A percentile compares a stretch with the other conserved stretches of the same genome.
phyloP scores from a whole-genome alignment of 2,888 invertebrate genomes.

The Chalcis sispes region DNA sequence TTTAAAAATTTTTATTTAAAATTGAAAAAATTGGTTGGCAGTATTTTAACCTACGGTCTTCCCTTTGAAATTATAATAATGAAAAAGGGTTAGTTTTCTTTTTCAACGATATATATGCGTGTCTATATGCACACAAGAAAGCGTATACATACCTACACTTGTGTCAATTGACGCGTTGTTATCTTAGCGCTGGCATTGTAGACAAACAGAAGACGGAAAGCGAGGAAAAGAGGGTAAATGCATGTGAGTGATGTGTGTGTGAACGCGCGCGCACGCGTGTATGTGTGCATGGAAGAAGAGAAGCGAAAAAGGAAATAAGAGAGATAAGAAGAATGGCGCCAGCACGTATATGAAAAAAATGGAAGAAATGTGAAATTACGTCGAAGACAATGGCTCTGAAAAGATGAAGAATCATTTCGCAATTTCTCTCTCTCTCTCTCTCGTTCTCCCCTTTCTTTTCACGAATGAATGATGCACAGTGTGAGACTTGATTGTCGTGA shows the following conservation, averaged over 20 bases:
- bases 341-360: background rate
- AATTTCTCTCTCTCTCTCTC: conserved; percentile 19
- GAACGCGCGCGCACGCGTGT: no score
- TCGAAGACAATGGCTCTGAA: conserved; percentile 33
- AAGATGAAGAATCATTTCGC: conserved; percentile 36
- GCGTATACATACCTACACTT: conserved; percentile 60
- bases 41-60: no score
- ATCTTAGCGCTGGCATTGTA: conserved; percentile 66
- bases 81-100: no score
- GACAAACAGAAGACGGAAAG: conserved; percentile 55
- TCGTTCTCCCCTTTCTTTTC: background rate
- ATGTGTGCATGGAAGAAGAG: no score
- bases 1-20: no score
- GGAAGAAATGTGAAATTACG: conserved; percentile 37
- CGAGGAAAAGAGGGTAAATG: conserved; percentile 4
- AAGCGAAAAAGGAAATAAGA: conserved; percentile 27
- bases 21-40: no score
- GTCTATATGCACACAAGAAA: no score
- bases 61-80: no score
- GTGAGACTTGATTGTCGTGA: conserved; percentile 5
- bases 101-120: no score
- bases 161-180: conserved; percentile 69
- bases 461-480: conserved; percentile 10
- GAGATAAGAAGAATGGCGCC: conserved; percentile 25
- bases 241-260: no score